Conservation (phyloP, 2,888 invertebrate species). For the Drosophila nigritarsus region DNA sequence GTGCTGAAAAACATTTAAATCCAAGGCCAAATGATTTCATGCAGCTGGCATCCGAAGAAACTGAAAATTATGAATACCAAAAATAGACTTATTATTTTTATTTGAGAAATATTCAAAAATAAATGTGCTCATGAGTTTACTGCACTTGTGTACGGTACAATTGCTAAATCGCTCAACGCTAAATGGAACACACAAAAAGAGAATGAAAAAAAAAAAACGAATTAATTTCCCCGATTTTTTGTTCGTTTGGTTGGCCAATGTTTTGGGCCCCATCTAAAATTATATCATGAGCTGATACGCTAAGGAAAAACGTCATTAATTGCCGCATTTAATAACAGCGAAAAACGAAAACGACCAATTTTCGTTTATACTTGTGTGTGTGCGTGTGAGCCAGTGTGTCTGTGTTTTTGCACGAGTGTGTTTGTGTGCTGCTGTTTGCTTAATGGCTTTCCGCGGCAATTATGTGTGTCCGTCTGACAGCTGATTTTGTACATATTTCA, state of each 20-base stretch:
- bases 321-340: slow-evolving; percentile 35
- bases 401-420: background rate
- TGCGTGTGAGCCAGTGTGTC: slow-evolving; percentile 7
- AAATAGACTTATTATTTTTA: slow-evolving; percentile 53
- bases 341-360: slow-evolving; percentile 36
- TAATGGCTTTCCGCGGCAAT: slow-evolving; percentile 43
- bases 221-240: slow-evolving; percentile 31
- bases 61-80: slow-evolving; percentile 44
- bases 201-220: slow-evolving; percentile 14
- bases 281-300: slow-evolving; percentile 52
- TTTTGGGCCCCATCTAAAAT: slow-evolving; percentile 56
- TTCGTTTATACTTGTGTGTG: background rate
- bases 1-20: slow-evolving; percentile 24
- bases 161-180: slow-evolving; percentile 1
- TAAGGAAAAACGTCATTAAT: slow-evolving; percentile 69
- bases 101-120: slow-evolving; percentile 51
- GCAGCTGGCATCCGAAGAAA: slow-evolving; percentile 49
- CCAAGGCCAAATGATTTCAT: slow-evolving; percentile 71
- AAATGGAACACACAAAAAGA: slow-evolving; percentile 21
- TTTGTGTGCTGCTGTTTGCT: slow-evolving; percentile 12
- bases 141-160: slow-evolving; percentile 48
- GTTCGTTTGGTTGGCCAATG: slow-evolving; percentile 20
- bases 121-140: slow-evolving; percentile 34
- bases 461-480: slow-evolving; percentile 37
- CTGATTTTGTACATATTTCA: slow-evolving; percentile 27